These are phyloP conservation scores for Drosophila mauritiana DNA, from an alignment of 1,140 invertebrate genomes.

Conservation along the genomic window DNA sequence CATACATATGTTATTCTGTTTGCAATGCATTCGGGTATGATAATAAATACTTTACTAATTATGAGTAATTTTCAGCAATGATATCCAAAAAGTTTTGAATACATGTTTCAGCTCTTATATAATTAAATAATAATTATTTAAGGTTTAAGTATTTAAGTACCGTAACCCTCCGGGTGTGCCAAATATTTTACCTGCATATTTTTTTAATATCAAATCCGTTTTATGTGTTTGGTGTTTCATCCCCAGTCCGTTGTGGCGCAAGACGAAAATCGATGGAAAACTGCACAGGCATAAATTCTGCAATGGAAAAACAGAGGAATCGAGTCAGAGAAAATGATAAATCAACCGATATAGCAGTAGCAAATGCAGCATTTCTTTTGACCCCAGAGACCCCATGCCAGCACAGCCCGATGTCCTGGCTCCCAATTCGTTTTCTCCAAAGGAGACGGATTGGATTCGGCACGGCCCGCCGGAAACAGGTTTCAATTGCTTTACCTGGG, in stretches of 20 bases:
- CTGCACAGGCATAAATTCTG: constrained; percentile 79
- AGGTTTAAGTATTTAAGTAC: neutral
- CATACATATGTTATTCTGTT: too few species aligned
- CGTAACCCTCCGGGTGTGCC: neutral
- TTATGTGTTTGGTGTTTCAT: constrained; percentile 82
- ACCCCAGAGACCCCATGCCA: constrained; percentile 24
- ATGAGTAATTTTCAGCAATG: too few species aligned
- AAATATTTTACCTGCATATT: constrained; percentile 77
- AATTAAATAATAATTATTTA: neutral
- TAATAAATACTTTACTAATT: too few species aligned
- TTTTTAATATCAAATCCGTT: constrained; percentile 81
- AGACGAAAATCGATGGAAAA: constrained; percentile 82
- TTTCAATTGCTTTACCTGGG: constrained; percentile 58
- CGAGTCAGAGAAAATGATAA: constrained; percentile 23
- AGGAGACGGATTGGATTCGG: constrained; percentile 19
- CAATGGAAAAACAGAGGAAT: constrained; percentile 36
- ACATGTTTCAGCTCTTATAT: too few species aligned
- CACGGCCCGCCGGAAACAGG: constrained; percentile 35
- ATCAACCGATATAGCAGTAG: constrained; percentile 10
- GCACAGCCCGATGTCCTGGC: constrained; percentile 24
- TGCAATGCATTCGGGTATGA: too few species aligned
- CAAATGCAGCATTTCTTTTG: constrained; percentile 37
- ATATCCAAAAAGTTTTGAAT: too few species aligned
- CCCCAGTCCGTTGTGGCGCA: constrained; percentile 82
- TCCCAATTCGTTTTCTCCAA: constrained; percentile 14